Evolutionary conservation across 1,140 invertebrate species (phyloP), one percentile per base, ranked within the genome.

Genomic region (Drosophila cardini): DNA sequence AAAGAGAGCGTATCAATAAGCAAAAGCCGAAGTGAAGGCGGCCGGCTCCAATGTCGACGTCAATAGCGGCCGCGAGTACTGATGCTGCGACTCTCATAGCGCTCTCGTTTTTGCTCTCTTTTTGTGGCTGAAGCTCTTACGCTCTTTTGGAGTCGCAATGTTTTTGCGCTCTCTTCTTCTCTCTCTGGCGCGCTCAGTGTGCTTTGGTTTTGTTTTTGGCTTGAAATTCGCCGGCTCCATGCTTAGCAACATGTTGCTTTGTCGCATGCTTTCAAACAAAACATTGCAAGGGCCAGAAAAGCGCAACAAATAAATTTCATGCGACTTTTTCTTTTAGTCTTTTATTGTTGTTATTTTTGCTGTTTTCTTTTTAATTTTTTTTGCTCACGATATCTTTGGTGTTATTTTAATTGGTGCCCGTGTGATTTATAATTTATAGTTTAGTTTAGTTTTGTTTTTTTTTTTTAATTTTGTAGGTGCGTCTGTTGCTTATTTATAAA

Each of bases 401-500:
- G 43, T 56, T 56, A 36, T 40, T 68, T 62, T 68, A 68, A 82
- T 87, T 85, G 81, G 50, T 6, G 10, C 18, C 70, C 85, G 69
- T 58, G 69, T 85, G 73, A 85, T 85, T 85, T 84, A 71, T 86
- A 75, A 75, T 82, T 82, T 78, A 82, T 78, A 71, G 61, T 63
- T 50, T 38, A 57, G 53, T 64, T 80, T 71, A 64, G 58, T 58
- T 56, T 48, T 26, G 21, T 3, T 4, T 26, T 26, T 26, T 3
- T 4, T 26, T 26, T 26, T 26, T 26, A 26, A 4, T 26, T 36
- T 62, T 68, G 21, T 45, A 45, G 61, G 45, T 70, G 58, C 76
- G 63, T 56, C 42, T 50, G 65, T 53, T 85, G 76, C 62, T 87
- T 89, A 89, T 87, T 87, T 87, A 87, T 87, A 87, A 87, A 83